Percentiles rank a stretch among this genome's conserved stretches.
Evolutionary conservation across 2,888 invertebrate species (phyloP).

Genomic region (Drosophila dives): DNA sequence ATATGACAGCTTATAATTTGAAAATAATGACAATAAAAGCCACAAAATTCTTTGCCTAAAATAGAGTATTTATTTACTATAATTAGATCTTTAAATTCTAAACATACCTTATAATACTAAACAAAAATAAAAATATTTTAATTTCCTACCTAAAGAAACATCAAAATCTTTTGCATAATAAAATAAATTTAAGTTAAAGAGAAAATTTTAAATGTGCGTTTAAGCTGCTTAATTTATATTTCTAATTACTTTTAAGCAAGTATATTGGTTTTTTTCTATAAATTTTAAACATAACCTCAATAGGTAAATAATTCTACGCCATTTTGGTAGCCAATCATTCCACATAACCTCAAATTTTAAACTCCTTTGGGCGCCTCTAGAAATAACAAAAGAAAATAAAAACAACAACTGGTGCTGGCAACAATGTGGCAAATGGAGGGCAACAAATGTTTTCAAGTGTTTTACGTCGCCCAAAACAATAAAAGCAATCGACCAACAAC

Average conservation of each 20-base stretch:
- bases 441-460: slow-evolving; percentile 39
- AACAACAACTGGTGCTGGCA: slow-evolving; percentile 7
- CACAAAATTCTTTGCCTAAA: too few species aligned
- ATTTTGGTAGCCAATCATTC: background rate
- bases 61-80: too few species aligned
- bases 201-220: background rate
- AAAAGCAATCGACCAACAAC: slow-evolving; percentile 20
- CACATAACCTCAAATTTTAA: slow-evolving; percentile 4
- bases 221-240: too few species aligned
- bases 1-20: slow-evolving; percentile 26
- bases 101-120: too few species aligned
- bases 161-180: slow-evolving; percentile 41
- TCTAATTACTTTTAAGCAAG: background rate
- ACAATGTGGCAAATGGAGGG: slow-evolving; percentile 45
- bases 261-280: too few species aligned
- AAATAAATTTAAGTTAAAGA: background rate
- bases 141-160: slow-evolving; percentile 33
- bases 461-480: slow-evolving; percentile 26
- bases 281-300: slow-evolving; percentile 1
- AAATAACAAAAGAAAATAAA: slow-evolving; percentile 17
- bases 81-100: too few species aligned
- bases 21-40: too few species aligned
- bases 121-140: slow-evolving; percentile 8
- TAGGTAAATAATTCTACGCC: background rate
- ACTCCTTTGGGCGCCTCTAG: slow-evolving; percentile 11